Evolutionary conservation across 2,113 vertebrate species (phyloP), one percentile per base, ranked within the genome.

Genomic region (Pteropus alecto): DNA sequence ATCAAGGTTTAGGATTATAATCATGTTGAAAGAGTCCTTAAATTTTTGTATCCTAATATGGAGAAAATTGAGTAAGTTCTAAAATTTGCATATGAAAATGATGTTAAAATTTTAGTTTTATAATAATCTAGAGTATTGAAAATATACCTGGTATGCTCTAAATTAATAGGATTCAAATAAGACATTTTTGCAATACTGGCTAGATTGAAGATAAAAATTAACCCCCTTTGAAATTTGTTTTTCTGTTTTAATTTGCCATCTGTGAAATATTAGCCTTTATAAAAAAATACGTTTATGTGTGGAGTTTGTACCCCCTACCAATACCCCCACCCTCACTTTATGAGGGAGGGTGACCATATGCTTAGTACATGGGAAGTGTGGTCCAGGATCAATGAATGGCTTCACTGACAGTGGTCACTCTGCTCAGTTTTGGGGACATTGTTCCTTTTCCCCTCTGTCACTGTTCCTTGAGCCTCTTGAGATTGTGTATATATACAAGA

Each of bases 31-130:
- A 61, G 35, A 74, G 6, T 41, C 54, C 14, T 87, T 96, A 84
- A 46, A 58, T n/a, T 85, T 89, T 94, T 94, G 4, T 33, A 70
- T 87, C 19, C 16, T 90, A 61, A 83, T 73, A 10, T 94, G 24
- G 79, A 61, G 28, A 94, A 73, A 93, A 93, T 54, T 83, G 18
- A 95, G 28, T 91, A 83, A 95, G 26, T 93, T 88, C 16, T 74
- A 86, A 56, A 56, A 74, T 92, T 74, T 90, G 19, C 41, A 43
- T 30, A 92, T 38, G 46, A 90, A 90, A 26, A 35, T 68, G 6
- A 26, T 58, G 51, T 63, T 67, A 30, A 77, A 48, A 24, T 48
- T 77, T 87, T 89, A 63, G 93, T 79, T 85, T 83, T 61, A 86
- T 87, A 81, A 46, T 86, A 92, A 58, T 84, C 16, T n/a, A 21